A percentile compares a stretch with the other conserved stretches of the same genome.
These are phyloP conservation scores for Elysia crispata DNA, from an alignment of 2,888 invertebrate species.

Conservation along the genomic window DNA sequence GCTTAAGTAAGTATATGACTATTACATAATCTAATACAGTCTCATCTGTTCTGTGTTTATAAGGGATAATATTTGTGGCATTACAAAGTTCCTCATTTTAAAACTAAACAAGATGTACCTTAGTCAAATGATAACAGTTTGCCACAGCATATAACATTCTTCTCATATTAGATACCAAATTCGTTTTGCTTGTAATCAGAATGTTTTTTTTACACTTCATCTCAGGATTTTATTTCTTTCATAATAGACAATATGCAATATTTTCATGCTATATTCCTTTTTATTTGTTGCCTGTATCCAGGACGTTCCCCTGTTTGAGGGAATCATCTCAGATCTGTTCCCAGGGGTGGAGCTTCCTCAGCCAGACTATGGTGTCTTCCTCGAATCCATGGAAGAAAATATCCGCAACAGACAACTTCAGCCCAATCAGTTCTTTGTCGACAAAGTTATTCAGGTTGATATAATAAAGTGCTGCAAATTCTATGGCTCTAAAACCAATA, in stretches of 20 bases:
- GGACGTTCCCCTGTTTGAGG: constrained; percentile 78
- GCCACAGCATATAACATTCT: too few species aligned
- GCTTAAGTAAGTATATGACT: too few species aligned
- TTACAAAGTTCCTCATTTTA: too few species aligned
- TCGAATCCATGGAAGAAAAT: constrained; percentile 75
- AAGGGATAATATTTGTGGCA: too few species aligned
- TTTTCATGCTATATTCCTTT: not conserved
- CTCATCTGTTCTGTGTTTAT: too few species aligned
- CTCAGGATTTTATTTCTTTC: not conserved
- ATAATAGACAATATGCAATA: not conserved
- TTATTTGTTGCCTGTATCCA: constrained; percentile 52
- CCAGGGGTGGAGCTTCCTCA: constrained; percentile 76
- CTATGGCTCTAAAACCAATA: too few species aligned
- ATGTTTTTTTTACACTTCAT: not conserved
- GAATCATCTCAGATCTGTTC: constrained; percentile 78
- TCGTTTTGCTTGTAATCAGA: not conserved
- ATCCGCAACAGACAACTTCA: constrained; percentile 75
- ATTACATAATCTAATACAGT: too few species aligned
- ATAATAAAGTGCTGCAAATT: too few species aligned
- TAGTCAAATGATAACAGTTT: too few species aligned
- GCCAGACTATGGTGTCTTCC: constrained; percentile 76
- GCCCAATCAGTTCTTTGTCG: constrained; percentile 77
- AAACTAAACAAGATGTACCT: too few species aligned
- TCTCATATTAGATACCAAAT: too few species aligned
- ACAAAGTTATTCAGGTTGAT: constrained; percentile 82